Evolutionary conservation across 2,888 invertebrate genomes (phyloP), one percentile per base, ranked within the genome.

Genomic region (Caenorhabditis sp.): DNA sequence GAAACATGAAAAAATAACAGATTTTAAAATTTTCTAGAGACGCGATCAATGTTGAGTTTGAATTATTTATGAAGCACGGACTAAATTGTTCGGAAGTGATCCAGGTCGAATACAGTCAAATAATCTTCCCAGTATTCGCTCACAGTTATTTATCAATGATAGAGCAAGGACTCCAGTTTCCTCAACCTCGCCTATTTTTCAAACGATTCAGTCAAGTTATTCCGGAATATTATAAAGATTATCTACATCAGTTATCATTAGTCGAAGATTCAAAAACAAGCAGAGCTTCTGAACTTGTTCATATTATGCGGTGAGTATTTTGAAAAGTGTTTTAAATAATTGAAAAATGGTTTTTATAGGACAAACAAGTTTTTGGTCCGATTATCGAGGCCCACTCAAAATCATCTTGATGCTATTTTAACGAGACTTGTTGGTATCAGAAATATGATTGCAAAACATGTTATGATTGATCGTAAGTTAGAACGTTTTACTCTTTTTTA

Each of bases 41-140:
- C 54, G 71, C 76, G 8, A 63, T 83, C 17, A 53, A 63, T 8
- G 60, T 70, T 0, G 83, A 83, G 59, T 83, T 80, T 65, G 80
- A 77, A 7, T 63, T 65, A 5, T 76, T 83, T 49, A 62, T 81
- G 20, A 67, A 79, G 21, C 78, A 81, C 53, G 73, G 78, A 12
- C 77, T 81, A n/a, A 56, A 63, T 2, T 77, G 77, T 12, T 76
- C 70, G 23, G 83, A 83, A 59, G 70, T 77, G n/a, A 62, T 76
- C 10, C 78, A 81, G 56, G 77, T 74, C 5, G 77, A 80, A 52
- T 75, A 76, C 69, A 66, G 67, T 61, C 76, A 75, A 23, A 60
- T 80, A 7, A 53, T 80, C 12, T 82, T 78, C 54, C 82, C 82
- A 10, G 68, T 82, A 0, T 82, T 82, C 54, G 78, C 82, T 10